These are phyloP conservation scores for Patella caerulea DNA, from an alignment of 2,888 invertebrate species.

Conservation along the genomic window DNA sequence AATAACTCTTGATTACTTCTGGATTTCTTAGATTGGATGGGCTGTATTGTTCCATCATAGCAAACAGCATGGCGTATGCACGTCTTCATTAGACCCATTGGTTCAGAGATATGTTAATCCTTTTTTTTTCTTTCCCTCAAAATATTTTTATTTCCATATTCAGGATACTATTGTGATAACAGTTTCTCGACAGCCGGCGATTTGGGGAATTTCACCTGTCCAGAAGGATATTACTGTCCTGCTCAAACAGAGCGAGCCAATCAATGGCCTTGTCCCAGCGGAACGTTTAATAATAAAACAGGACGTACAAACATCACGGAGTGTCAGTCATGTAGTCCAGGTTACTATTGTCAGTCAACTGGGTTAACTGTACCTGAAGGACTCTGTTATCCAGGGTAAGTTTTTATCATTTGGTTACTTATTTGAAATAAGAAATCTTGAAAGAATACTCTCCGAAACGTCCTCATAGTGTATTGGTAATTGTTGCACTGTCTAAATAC, in stretches of 20 bases:
- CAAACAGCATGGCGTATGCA: no score
- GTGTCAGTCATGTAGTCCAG: constrained; percentile 65
- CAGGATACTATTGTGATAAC: constrained; percentile 66
- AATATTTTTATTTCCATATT: constrained; percentile 10
- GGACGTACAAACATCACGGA: constrained; percentile 42
- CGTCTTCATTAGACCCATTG: no score
- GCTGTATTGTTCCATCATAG: no score
- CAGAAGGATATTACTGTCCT: constrained; percentile 62
- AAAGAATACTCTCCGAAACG: no score
- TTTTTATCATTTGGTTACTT: not conserved
- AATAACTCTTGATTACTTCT: no score
- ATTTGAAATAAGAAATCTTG: no score
- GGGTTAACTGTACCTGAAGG: constrained; percentile 65
- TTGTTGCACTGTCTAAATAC: no score
- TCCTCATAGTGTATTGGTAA: no score
- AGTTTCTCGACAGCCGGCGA: constrained; percentile 49
- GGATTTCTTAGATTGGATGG: no score
- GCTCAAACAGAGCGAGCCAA: constrained; percentile 48
- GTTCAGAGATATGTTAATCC: no score
- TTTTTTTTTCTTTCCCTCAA: not conserved
- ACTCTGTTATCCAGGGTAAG: constrained; percentile 66
- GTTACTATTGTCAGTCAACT: constrained; percentile 64
- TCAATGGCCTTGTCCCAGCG: constrained; percentile 63
- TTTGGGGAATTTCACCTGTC: constrained; percentile 54
- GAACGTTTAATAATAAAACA: constrained; percentile 66